Percentiles rank a stretch among this genome's conserved stretches.
phyloP scores from a whole-genome alignment of 2,113 vertebrate genomes.

The Microtus richardsoni region DNA sequence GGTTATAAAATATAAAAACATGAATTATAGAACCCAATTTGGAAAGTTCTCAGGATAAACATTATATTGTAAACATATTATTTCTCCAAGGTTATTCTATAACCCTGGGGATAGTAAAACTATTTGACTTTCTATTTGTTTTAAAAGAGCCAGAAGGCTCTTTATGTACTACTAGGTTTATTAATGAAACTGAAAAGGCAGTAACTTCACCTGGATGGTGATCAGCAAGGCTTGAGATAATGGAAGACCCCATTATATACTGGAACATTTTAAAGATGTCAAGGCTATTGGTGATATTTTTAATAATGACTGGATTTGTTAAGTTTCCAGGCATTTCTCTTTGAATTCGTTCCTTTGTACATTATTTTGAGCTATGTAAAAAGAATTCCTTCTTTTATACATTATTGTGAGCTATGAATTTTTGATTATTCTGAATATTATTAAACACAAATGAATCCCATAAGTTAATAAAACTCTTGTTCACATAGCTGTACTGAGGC shows the following conservation, averaged over 20 bases:
- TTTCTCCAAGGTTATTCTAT: slow-evolving; percentile 55
- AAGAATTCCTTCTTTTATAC: not conserved
- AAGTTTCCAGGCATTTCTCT: not conserved
- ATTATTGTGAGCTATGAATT: slow-evolving; percentile 36
- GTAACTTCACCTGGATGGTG: slow-evolving; percentile 72
- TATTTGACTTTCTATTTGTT: slow-evolving; percentile 73
- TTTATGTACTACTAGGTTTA: slow-evolving; percentile 79
- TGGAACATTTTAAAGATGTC: slow-evolving; percentile 12
- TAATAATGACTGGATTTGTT: slow-evolving; percentile 11
- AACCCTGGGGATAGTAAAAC: slow-evolving; percentile 71
- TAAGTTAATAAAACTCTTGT: slow-evolving; percentile 47
- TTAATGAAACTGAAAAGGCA: slow-evolving; percentile 80
- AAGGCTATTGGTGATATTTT: slow-evolving; percentile 34
- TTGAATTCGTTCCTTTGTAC: not conserved
- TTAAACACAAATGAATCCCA: not conserved
- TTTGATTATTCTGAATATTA: not conserved
- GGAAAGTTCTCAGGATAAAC: not conserved
- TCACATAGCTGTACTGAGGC: slow-evolving; percentile 13
- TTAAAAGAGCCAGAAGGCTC: slow-evolving; percentile 62
- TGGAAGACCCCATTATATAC: slow-evolving; percentile 63
- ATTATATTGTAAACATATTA: slow-evolving; percentile 64
- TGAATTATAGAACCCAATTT: slow-evolving; percentile 41
- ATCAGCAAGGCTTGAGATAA: slow-evolving; percentile 77
- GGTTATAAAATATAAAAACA: slow-evolving; percentile 54
- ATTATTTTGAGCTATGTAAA: slow-evolving; percentile 55